These are phyloP conservation scores for Diadema setosum DNA, from an alignment of 35 echinoderm and acorn worm genomes.

Conservation along the genomic window DNA sequence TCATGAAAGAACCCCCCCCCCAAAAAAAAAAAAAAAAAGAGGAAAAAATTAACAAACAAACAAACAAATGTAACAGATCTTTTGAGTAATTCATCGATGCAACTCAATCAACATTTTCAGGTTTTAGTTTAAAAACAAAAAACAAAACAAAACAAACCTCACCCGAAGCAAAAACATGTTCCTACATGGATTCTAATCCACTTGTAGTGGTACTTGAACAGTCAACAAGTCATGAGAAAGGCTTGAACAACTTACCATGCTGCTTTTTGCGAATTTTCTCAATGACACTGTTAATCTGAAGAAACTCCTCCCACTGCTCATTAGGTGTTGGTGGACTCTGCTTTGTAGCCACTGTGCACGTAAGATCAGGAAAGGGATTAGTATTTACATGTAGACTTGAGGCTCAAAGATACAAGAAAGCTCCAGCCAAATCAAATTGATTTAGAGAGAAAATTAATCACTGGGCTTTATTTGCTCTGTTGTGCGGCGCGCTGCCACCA, in stretches of 20 bases:
- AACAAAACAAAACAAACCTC: neutral
- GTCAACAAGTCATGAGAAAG: no score
- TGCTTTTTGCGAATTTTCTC: slow-evolving; percentile 81
- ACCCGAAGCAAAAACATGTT: neutral
- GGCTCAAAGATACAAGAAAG: no score
- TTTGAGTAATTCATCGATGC: neutral
- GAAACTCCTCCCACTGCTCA: slow-evolving; percentile 88
- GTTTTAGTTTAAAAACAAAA: neutral
- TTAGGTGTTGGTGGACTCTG: slow-evolving; percentile 45
- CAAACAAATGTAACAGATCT: neutral
- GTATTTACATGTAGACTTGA: no score
- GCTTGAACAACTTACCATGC: slow-evolving; percentile 42
- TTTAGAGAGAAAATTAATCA: no score
- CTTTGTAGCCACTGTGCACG: slow-evolving; percentile 50
- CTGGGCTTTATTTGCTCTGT: no score
- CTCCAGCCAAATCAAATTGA: no score
- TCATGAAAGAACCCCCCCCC: no score
- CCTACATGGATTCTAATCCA: neutral
- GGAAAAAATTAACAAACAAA: no score
- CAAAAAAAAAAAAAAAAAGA: no score
- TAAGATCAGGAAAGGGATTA: no score
- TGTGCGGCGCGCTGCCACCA: no score
- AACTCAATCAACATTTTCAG: neutral
- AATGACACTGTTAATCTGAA: slow-evolving; percentile 59
- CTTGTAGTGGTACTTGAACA: neutral